Conservation (phyloP, 2,113 vertebrate genomes). For the Atractosteus spatula region DNA sequence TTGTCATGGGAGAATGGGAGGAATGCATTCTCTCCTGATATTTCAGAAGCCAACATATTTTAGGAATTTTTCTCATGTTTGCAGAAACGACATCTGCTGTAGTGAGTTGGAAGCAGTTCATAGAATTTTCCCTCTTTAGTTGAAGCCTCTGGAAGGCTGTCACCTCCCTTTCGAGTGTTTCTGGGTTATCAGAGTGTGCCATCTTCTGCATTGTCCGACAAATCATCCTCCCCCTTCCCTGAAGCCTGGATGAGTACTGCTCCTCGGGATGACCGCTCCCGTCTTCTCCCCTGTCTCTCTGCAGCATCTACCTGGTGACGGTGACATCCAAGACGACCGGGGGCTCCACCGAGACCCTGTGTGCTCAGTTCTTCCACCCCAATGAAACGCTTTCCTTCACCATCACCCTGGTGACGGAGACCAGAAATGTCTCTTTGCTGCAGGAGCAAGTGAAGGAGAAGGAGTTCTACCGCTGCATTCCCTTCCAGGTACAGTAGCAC, state of each 20-base stretch:
- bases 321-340: slow-evolving; percentile 52
- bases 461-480: slow-evolving; percentile 47
- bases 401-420: slow-evolving; percentile 26
- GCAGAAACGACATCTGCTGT: no score
- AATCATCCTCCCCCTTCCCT: no score
- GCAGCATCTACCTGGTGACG: slow-evolving; percentile 54
- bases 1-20: no score
- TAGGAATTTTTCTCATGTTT: no score
- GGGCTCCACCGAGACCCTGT: slow-evolving; percentile 55
- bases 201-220: not conserved
- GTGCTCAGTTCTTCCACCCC: slow-evolving; percentile 43
- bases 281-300: slow-evolving; percentile 17
- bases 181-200: not conserved
- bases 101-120: no score
- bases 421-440: slow-evolving; percentile 26
- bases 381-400: slow-evolving; percentile 21
- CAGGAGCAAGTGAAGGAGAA: slow-evolving; percentile 17
- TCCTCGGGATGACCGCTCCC: not conserved
- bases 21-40: no score
- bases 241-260: no score
- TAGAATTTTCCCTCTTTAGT: no score
- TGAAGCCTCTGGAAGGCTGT: not conserved
- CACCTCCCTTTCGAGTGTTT: not conserved
- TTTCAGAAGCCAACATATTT: no score
- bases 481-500: slow-evolving; percentile 52